These are phyloP conservation scores for Porites rus DNA, from an alignment of 92 coral and sea anemone species.

Conservation along the genomic window DNA sequence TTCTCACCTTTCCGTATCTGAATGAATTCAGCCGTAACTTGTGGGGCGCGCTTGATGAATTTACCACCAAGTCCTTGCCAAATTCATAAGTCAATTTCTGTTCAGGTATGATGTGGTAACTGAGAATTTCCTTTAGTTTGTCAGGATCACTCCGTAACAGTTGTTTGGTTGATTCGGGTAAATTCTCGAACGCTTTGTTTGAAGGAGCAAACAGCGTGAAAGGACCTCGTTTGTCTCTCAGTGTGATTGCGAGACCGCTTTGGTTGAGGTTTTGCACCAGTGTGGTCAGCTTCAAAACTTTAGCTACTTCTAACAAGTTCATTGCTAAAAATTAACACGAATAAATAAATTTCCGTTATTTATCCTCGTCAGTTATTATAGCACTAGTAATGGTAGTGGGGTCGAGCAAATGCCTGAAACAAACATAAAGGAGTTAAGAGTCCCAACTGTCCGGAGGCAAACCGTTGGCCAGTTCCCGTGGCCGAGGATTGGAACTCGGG, in stretches of 20 bases:
- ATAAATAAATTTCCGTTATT: background rate
- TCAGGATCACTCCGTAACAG: slow-evolving; percentile 58
- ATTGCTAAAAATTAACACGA: slow-evolving; percentile 69
- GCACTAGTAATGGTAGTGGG: too few species aligned
- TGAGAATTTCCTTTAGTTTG: slow-evolving; percentile 63
- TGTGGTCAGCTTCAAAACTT: slow-evolving; percentile 72
- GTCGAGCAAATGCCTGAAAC: too few species aligned
- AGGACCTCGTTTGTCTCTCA: slow-evolving; percentile 52
- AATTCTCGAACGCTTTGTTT: slow-evolving; percentile 80
- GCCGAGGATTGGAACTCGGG: too few species aligned
- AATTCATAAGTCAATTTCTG: slow-evolving; percentile 77
- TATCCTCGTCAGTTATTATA: too few species aligned
- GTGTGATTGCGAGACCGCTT: slow-evolving; percentile 54
- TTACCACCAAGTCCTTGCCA: slow-evolving; percentile 76
- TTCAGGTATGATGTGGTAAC: slow-evolving; percentile 78
- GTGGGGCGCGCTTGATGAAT: slow-evolving; percentile 48
- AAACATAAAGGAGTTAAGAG: too few species aligned
- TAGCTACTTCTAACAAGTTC: slow-evolving; percentile 79
- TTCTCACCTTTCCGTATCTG: slow-evolving; percentile 82
- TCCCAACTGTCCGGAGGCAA: too few species aligned
- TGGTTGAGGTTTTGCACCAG: slow-evolving; percentile 61
- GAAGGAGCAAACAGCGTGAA: slow-evolving; percentile 91
- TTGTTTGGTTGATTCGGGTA: slow-evolving; percentile 64
- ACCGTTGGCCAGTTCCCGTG: too few species aligned
- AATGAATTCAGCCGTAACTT: slow-evolving; percentile 80